Evolutionary conservation across 2,797 vertebrate genomes (phyloP), one percentile per base, ranked within the genome.

Genomic region (Tangara arthus): DNA sequence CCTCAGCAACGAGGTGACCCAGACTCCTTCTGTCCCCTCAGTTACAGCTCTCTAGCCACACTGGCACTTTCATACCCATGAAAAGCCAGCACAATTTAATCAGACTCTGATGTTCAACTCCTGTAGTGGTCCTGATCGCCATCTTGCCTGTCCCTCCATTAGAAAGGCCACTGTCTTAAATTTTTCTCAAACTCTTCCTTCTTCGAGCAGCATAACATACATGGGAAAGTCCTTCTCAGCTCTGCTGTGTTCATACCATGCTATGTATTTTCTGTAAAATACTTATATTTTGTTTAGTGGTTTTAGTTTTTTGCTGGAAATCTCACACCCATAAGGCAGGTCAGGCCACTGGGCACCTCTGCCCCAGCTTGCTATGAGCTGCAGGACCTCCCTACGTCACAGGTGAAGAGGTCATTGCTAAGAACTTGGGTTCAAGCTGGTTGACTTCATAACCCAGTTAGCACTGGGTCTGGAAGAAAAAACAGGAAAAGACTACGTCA

Each of bases 171-270:
- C 22, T 9, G 2, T 34, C 42, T 57, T 32, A 65, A 3, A 19
- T 56, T 79, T 87, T 89, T 46, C 32, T 70, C 4, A 2, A 73
- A 26, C 17, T 82, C 14, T 26, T 77, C n/a, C 16, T 84, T 87
- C 70, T 73, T 52, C 2, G 1, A 44, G 19, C 42, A 89, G 8
- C 12, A 19, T 42, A 79, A 44, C 11, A 34, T 7, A 52, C 6
- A 19, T 22, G 3, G 28, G 20, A 72, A 79, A 76, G 44, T n/a
- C 53, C 23, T 86, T 39, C 55, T 66, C 10, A 35, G 14, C 35
- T 81, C 30, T 2, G 8, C 23, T 1, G 1, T 32, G 26, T 50
- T 81, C 4, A 1, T 20, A 30, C 2, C 52, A 21, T 49, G 15
- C 35, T 65, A 12, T 13, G 10, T 27, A 50, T 57, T 76, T 55